A percentile compares a stretch with the other conserved stretches of the same genome.
These are phyloP conservation scores for Pipistrellus kuhlii DNA, from an alignment of 2,797 vertebrate genomes.

Conservation along the genomic window DNA sequence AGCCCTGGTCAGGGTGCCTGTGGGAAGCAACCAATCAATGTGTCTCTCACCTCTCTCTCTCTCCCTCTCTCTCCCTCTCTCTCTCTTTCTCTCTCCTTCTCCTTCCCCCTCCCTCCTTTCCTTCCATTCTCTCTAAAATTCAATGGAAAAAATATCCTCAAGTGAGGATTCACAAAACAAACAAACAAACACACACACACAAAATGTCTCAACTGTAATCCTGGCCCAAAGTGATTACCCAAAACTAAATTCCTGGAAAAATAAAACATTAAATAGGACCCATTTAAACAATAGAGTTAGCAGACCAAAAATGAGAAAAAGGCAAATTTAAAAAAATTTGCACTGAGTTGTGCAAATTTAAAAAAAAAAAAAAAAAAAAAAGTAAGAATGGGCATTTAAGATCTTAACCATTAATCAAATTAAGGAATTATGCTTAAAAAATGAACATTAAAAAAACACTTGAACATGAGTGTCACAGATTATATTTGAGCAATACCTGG, in stretches of 20 bases:
- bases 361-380: not conserved
- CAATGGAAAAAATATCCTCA: no score
- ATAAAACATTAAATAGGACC: constrained; percentile 32
- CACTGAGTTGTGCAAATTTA: not conserved
- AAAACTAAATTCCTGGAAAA: constrained; percentile 48
- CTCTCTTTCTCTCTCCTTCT: no score
- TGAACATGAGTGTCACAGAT: not conserved
- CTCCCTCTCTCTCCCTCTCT: no score
- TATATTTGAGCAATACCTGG: not conserved
- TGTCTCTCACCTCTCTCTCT: no score
- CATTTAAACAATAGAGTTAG: constrained; percentile 35
- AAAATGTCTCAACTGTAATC: constrained; percentile 27
- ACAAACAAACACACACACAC: no score
- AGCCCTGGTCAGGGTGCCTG: no score
- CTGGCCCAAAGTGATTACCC: not conserved
- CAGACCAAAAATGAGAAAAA: constrained; percentile 1
- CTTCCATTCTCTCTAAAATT: no score
- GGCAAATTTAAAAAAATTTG: no score
- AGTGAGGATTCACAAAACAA: no score
- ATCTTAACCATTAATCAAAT: constrained; percentile 27
- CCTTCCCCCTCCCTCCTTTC: no score
- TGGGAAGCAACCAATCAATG: no score
- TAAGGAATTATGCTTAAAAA: not conserved
- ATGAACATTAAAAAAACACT: not conserved
- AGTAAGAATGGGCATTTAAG: constrained; percentile 26